Evolutionary conservation across 1,140 invertebrate species (phyloP).

Genomic region (Olivierus martensii): DNA sequence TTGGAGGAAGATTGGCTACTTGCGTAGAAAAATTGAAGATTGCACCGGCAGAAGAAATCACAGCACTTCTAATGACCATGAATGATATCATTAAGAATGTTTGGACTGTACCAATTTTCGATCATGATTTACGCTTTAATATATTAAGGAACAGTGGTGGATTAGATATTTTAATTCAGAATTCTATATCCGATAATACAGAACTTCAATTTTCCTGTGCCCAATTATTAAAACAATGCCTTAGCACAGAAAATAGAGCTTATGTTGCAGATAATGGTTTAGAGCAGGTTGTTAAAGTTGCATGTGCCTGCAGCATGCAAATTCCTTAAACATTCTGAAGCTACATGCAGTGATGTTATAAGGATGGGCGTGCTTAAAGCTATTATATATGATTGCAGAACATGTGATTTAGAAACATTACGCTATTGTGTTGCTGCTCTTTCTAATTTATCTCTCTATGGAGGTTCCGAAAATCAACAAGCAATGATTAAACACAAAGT

Average conservation of each 20-base stretch:
- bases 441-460: conserved; percentile 91
- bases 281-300: conserved; percentile 63
- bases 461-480: conserved; percentile 92
- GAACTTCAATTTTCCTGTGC: conserved; percentile 71
- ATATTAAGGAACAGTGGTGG: conserved; percentile 70
- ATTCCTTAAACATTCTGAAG: conserved; percentile 74
- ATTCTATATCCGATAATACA: conserved; percentile 49
- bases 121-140: conserved; percentile 48
- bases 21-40: conserved; percentile 17
- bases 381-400: conserved; percentile 85
- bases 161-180: conserved; percentile 70
- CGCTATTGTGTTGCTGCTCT: conserved; percentile 90
- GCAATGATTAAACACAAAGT: conserved; percentile 93
- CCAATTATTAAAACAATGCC: conserved; percentile 79
- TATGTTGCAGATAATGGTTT: conserved; percentile 87
- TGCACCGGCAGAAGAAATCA: conserved; percentile 13
- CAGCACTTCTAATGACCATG: conserved; percentile 27
- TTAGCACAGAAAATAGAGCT: conserved; percentile 86
- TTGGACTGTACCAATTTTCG: conserved; percentile 85
- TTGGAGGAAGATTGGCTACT: conserved; percentile 8
- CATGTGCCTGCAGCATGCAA: conserved; percentile 42
- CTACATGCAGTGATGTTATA: conserved; percentile 71
- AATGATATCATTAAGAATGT: conserved; percentile 43
- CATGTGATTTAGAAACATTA: conserved; percentile 80
- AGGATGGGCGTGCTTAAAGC: conserved; percentile 42